Evolutionary conservation across 2,113 vertebrate genomes (phyloP).

Genomic region (Halcyon malimbica): DNA sequence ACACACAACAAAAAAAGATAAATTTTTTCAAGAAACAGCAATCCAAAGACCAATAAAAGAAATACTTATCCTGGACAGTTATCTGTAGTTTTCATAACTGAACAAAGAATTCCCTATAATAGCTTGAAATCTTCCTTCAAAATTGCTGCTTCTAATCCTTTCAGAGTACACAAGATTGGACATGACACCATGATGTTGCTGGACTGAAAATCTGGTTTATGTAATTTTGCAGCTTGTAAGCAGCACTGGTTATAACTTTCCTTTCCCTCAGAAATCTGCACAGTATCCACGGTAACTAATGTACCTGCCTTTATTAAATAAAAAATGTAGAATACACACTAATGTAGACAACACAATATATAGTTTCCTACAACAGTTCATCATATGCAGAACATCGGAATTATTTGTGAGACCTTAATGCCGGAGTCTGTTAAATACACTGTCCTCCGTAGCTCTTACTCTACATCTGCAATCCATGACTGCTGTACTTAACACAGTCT

Average conservation of each 20-base stretch:
- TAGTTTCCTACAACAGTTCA: not conserved
- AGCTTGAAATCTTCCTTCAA: not conserved
- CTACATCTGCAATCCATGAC: not conserved
- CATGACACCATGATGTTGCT: not conserved
- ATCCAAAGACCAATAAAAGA: not conserved
- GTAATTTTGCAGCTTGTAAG: not conserved
- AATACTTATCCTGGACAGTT: not conserved
- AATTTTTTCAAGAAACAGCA: not conserved
- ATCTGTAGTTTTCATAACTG: not conserved
- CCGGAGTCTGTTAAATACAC: not conserved
- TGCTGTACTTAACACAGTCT: not conserved
- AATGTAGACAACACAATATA: not conserved
- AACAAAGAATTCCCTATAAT: not conserved
- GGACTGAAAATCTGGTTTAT: not conserved
- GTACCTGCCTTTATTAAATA: not conserved
- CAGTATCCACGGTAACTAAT: not conserved
- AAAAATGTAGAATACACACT: not conserved
- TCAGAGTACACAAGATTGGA: not conserved
- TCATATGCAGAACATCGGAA: not conserved
- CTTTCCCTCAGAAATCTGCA: not conserved
- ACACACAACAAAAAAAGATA: not conserved
- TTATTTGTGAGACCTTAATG: not conserved
- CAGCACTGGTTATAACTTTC: not conserved
- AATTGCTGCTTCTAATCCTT: slow-evolving; percentile 1
- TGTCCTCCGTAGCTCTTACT: not conserved